These are phyloP conservation scores for Pararge aegeria DNA, from an alignment of 1,140 invertebrate species.

Conservation along the genomic window DNA sequence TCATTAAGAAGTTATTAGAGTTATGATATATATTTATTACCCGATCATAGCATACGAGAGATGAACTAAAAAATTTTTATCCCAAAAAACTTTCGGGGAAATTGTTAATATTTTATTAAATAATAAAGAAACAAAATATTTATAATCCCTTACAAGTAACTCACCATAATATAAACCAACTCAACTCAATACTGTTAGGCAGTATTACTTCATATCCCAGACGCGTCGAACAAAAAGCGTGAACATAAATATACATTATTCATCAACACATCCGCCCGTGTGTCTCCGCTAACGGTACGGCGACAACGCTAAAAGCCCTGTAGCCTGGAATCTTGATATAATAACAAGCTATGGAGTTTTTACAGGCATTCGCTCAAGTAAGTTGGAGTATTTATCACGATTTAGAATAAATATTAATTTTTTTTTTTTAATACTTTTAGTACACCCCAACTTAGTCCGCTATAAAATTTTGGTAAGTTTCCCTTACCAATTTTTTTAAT, in stretches of 20 bases:
- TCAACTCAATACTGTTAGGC: not conserved
- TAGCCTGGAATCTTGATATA: conserved; percentile 44
- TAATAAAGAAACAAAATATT: not conserved
- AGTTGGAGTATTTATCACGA: conserved; percentile 1
- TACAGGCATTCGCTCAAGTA: conserved; percentile 31
- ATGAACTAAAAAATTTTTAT: no score
- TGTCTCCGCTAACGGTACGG: conserved; percentile 33
- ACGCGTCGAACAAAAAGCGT: conserved; percentile 21
- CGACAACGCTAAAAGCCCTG: conserved; percentile 36
- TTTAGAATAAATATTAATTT: conserved; percentile 17
- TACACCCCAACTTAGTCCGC: no score
- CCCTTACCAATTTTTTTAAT: no score
- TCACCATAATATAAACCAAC: not conserved
- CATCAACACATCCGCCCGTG: conserved; percentile 26
- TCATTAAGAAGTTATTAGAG: no score
- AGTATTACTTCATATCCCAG: conserved; percentile 1
- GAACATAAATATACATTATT: conserved; percentile 29
- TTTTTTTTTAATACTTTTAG: no score
- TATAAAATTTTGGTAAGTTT: no score
- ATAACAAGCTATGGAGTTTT: conserved; percentile 45
- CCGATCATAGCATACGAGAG: no score
- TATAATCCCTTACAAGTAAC: not conserved
- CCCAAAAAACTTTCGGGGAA: no score
- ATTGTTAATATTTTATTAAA: no score
- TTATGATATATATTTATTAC: no score